A percentile compares a stretch with the other conserved stretches of the same genome.
Evolutionary conservation across 2,888 invertebrate genomes (phyloP).

Genomic region (Mesoligia furuncula): DNA sequence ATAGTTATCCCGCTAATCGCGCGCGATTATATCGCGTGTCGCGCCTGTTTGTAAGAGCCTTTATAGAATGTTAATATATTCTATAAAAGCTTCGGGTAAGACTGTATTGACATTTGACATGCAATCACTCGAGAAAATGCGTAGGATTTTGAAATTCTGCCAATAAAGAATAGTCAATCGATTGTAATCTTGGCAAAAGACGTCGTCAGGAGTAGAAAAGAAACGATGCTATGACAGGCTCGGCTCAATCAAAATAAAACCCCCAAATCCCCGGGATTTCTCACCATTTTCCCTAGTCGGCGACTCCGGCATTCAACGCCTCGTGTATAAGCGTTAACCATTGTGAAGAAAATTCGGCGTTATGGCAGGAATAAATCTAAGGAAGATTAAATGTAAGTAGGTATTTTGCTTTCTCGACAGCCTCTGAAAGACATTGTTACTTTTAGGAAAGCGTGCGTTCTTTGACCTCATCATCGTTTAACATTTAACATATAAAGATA

Average conservation of each 20-base stretch:
- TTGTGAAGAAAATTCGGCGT: slow-evolving; percentile 19
- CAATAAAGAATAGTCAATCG: slow-evolving; percentile 42
- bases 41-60: no score
- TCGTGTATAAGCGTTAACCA: slow-evolving; percentile 10
- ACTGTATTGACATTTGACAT: slow-evolving; percentile 3
- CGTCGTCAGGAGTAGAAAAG: slow-evolving; percentile 12
- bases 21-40: no score
- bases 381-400: neutral
- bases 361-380: neutral
- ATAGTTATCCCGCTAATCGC: no score
- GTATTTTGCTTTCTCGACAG: neutral
- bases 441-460: neutral
- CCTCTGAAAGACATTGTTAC: neutral
- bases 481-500: neutral
- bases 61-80: neutral
- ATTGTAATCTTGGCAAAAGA: slow-evolving; percentile 24
- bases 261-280: neutral
- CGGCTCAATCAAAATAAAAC: slow-evolving; percentile 31
- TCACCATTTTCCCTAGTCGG: slow-evolving; percentile 18
- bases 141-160: slow-evolving; percentile 14
- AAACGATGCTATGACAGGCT: slow-evolving; percentile 12
- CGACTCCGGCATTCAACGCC: slow-evolving; percentile 26
- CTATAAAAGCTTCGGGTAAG: neutral
- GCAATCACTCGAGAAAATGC: slow-evolving; percentile 21
- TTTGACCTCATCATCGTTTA: neutral